A percentile compares a stretch with the other conserved stretches of the same genome.
phyloP scores from a whole-genome alignment of 2,888 invertebrate species.

The Euplagia quadripunctaria region DNA sequence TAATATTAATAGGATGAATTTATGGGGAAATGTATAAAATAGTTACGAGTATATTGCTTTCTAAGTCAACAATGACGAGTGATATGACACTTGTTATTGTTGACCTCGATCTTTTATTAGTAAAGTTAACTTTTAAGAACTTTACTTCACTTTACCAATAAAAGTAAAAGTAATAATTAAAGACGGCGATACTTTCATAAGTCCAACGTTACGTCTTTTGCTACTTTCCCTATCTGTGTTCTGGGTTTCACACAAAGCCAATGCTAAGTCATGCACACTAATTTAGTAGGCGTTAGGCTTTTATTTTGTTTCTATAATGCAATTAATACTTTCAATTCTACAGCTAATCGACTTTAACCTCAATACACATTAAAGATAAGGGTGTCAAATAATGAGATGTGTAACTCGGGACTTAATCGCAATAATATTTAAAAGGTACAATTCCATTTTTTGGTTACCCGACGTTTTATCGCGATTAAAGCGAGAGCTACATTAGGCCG shows the following conservation, averaged over 20 bases:
- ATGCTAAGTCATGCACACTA: slow-evolving; percentile 61
- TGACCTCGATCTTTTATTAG: too few relatives aligned
- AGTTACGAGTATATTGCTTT: not conserved
- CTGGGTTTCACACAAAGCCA: slow-evolving; percentile 22
- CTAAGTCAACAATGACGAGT: too few relatives aligned
- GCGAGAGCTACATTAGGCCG: too few relatives aligned
- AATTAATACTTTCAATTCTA: not conserved
- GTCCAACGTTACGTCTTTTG: slow-evolving; percentile 26
- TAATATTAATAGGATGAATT: too few relatives aligned
- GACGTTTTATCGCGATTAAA: too few relatives aligned
- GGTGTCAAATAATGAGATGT: too few relatives aligned
- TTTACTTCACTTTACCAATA: slow-evolving; percentile 1
- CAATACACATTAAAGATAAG: not conserved
- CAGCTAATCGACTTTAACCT: not conserved
- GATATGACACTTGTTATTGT: too few relatives aligned
- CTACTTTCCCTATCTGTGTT: slow-evolving; percentile 43
- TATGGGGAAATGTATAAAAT: not conserved
- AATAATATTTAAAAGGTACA: too few relatives aligned
- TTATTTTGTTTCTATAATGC: slow-evolving; percentile 12
- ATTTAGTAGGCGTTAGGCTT: slow-evolving; percentile 46
- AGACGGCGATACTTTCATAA: slow-evolving; percentile 28
- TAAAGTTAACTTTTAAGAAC: too few relatives aligned
- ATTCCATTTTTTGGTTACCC: too few relatives aligned
- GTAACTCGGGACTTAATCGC: too few relatives aligned
- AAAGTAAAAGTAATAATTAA: slow-evolving; percentile 23